Conservation (phyloP, 2,113 vertebrate species). For the Mohoua ochrocephala region DNA sequence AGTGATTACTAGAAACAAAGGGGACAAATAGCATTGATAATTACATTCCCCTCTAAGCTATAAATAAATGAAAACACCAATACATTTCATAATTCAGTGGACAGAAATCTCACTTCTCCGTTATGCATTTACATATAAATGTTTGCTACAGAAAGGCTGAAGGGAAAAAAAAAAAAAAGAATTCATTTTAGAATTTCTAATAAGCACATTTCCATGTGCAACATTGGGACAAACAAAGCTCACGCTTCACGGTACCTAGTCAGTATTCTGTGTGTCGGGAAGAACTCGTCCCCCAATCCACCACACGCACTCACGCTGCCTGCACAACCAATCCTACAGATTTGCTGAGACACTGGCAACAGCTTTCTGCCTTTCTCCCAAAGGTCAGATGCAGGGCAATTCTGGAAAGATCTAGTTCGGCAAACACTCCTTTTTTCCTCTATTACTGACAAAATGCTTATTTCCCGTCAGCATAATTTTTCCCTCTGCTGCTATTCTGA, state of each 20-base stretch:
- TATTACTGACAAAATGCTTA: not conserved
- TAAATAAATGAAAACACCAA: not conserved
- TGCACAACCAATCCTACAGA: not conserved
- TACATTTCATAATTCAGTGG: not conserved
- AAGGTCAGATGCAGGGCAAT: not conserved
- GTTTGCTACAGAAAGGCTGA: not conserved
- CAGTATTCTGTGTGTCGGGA: not conserved
- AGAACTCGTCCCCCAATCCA: not conserved
- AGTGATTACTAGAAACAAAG: constrained; percentile 75
- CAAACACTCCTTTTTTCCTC: not conserved
- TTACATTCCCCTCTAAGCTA: not conserved
- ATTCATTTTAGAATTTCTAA: not conserved
- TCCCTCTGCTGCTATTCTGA: not conserved
- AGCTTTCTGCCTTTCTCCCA: not conserved
- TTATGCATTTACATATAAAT: not conserved
- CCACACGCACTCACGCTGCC: rapidly evolving
- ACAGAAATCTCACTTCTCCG: not conserved
- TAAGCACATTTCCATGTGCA: not conserved
- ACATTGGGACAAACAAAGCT: not conserved
- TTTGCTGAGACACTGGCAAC: not conserved
- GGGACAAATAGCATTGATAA: not conserved
- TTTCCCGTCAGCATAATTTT: not conserved
- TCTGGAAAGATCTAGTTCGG: not conserved
- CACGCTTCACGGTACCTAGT: rapidly evolving
- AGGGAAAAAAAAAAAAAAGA: not conserved